These are phyloP conservation scores for Drosophila elegans DNA, from an alignment of 1,140 invertebrate genomes.

Conservation along the genomic window DNA sequence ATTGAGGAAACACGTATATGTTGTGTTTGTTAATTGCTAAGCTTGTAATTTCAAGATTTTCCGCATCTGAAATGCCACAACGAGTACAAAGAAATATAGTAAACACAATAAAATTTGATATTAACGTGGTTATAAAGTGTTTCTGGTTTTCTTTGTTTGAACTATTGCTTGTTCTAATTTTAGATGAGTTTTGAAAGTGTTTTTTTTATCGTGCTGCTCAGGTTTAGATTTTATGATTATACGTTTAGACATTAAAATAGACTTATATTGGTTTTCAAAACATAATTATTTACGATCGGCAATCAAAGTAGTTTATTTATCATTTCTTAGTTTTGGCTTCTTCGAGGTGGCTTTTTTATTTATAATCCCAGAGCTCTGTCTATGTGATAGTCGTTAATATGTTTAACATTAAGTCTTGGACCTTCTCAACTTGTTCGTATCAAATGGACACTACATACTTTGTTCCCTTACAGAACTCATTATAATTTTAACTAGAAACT, in stretches of 20 bases:
- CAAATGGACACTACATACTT: too few species aligned
- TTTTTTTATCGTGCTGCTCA: slow-evolving; percentile 22
- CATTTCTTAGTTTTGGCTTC: not conserved
- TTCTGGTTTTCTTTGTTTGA: slow-evolving; percentile 28
- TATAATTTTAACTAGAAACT: too few species aligned
- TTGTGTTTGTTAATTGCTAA: slow-evolving; percentile 65
- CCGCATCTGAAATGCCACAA: slow-evolving; percentile 33
- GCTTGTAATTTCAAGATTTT: slow-evolving; percentile 60
- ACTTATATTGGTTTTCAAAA: not conserved
- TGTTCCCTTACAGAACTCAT: too few species aligned
- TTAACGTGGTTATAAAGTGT: slow-evolving; percentile 9
- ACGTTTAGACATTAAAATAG: not conserved
- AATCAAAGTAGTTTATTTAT: not conserved
- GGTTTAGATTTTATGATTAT: slow-evolving; percentile 7
- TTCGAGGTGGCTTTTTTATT: too few species aligned
- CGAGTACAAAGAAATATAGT: slow-evolving; percentile 14
- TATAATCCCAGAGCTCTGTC: too few species aligned
- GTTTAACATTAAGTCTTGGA: too few species aligned
- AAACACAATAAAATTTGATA: slow-evolving; percentile 31
- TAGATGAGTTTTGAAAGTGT: slow-evolving; percentile 20
- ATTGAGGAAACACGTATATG: slow-evolving; percentile 43
- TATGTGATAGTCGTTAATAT: too few species aligned
- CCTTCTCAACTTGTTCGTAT: too few species aligned
- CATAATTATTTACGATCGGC: too few species aligned
- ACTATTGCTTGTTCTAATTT: slow-evolving; percentile 28